These are phyloP conservation scores for Aleiodes alternator DNA, from an alignment of 2,888 invertebrate species.

Conservation along the genomic window DNA sequence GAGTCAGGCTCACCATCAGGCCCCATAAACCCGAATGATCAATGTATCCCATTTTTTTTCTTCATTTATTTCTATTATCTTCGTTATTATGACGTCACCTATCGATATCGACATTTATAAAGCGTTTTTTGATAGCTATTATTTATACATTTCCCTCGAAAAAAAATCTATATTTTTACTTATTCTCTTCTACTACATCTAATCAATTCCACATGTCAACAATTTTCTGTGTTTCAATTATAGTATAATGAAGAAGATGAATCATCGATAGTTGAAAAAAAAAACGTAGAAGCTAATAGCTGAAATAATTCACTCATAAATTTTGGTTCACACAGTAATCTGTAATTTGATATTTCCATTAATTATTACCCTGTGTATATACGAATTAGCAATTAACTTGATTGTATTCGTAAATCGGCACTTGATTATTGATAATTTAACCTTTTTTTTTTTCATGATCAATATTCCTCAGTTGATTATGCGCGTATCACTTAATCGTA, in stretches of 20 bases:
- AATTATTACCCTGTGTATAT: slow-evolving; percentile 23
- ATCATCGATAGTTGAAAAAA: slow-evolving; percentile 21
- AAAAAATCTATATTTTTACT: slow-evolving; percentile 12
- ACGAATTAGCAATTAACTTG: slow-evolving; percentile 15
- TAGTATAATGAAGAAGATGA: slow-evolving; percentile 7
- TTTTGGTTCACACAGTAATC: slow-evolving; percentile 17
- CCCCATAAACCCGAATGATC: slow-evolving; percentile 74
- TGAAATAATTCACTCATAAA: slow-evolving; percentile 11
- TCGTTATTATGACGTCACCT: slow-evolving; percentile 4
- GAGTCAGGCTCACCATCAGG: slow-evolving; percentile 76
- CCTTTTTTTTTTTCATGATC: slow-evolving; percentile 9
- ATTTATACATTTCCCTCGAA: slow-evolving; percentile 14
- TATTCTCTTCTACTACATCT: not conserved
- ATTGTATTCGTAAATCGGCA: slow-evolving; percentile 12
- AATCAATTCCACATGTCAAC: slow-evolving; percentile 12
- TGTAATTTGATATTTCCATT: not conserved
- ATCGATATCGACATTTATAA: slow-evolving; percentile 8
- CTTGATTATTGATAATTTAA: slow-evolving; percentile 4
- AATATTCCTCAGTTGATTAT: slow-evolving; percentile 10
- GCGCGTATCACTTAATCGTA: slow-evolving; percentile 23
- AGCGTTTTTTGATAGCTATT: slow-evolving; percentile 5
- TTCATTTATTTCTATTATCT: slow-evolving; percentile 36
- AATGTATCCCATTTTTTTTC: slow-evolving; percentile 60
- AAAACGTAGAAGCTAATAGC: slow-evolving; percentile 11
- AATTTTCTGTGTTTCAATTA: slow-evolving; percentile 24